A percentile compares a stretch with the other conserved stretches of the same genome.
These are phyloP conservation scores for Galerucella calmariensis DNA, from an alignment of 2,888 invertebrate genomes.

Conservation along the genomic window DNA sequence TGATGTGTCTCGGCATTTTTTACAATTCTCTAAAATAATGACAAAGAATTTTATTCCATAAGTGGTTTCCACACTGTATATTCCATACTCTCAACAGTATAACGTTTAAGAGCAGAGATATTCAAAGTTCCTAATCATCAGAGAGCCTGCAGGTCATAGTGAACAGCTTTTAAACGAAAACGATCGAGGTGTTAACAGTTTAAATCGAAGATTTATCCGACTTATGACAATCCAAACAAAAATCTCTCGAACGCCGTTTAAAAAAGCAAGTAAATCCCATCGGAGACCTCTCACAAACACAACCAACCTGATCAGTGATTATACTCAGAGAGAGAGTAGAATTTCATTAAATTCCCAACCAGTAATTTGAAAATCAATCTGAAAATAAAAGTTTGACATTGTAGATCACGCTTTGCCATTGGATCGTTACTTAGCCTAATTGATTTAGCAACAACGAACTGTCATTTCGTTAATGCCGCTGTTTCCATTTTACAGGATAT, in stretches of 20 bases:
- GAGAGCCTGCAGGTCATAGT: no score
- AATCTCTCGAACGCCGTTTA: conserved; percentile 12
- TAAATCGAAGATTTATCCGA: conserved; percentile 13
- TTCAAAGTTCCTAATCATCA: no score
- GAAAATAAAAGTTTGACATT: conserved; percentile 39
- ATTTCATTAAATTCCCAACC: conserved; percentile 28
- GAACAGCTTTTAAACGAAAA: background rate
- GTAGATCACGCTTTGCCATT: conserved; percentile 38
- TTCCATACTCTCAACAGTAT: no score
- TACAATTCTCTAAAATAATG: no score
- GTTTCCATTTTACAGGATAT: conserved; percentile 56
- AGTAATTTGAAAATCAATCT: conserved; percentile 36
- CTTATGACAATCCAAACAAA: conserved; percentile 9
- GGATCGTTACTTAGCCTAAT: conserved; percentile 58
- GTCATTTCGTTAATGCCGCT: conserved; percentile 59
- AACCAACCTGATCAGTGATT: conserved; percentile 30
- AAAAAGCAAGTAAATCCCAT: conserved; percentile 16
- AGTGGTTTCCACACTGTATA: no score
- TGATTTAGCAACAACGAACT: conserved; percentile 55
- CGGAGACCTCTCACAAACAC: conserved; percentile 29
- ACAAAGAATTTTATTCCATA: no score
- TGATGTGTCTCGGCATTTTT: no score
- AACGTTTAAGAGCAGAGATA: no score
- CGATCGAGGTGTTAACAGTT: background rate
- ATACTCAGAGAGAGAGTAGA: conserved; percentile 22